Percentiles rank a stretch among this genome's conserved stretches.
These are phyloP conservation scores for Epizoanthus stellaris DNA, from an alignment of 92 coral and sea anemone genomes.

Conservation along the genomic window DNA sequence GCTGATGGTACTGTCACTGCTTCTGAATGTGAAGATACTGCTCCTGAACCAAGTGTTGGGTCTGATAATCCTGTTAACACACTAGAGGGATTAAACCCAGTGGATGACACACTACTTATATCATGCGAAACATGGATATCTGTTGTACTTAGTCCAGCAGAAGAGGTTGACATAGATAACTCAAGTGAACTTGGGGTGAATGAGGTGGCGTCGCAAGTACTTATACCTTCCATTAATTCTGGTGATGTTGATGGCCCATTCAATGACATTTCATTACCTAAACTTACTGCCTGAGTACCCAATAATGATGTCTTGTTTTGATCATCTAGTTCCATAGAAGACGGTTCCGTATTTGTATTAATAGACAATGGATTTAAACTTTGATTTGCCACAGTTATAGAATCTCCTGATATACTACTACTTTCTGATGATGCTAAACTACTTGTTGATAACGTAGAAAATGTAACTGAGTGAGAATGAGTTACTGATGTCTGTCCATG, in stretches of 20 bases:
- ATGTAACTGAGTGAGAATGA: slow-evolving; percentile 22
- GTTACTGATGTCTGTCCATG: slow-evolving; percentile 28
- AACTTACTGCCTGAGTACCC: slow-evolving; percentile 3
- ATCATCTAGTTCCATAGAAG: slow-evolving; percentile 32
- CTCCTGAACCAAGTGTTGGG: slow-evolving; percentile 75
- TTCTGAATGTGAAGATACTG: slow-evolving; percentile 53
- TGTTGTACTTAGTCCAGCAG: slow-evolving; percentile 20
- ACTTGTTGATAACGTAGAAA: slow-evolving; percentile 22
- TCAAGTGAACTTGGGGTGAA: slow-evolving; percentile 33
- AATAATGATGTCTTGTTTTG: slow-evolving; percentile 15
- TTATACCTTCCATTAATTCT: slow-evolving; percentile 31
- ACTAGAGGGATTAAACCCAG: slow-evolving; percentile 33
- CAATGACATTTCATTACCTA: slow-evolving; percentile 4
- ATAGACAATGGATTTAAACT: slow-evolving; percentile 30
- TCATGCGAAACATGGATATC: slow-evolving; percentile 41
- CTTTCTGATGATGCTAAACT: slow-evolving; percentile 16
- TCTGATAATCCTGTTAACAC: slow-evolving; percentile 68
- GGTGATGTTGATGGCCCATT: slow-evolving; percentile 26
- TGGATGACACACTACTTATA: neutral
- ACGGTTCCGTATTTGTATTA: slow-evolving; percentile 32
- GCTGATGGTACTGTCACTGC: slow-evolving; percentile 38
- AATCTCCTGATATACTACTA: slow-evolving; percentile 30
- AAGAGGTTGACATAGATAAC: slow-evolving; percentile 25
- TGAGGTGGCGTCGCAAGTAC: slow-evolving; percentile 18
- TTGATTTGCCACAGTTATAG: neutral